A percentile compares a stretch with the other conserved stretches of the same genome.
Conservation (phyloP, 92 coral and sea anemone genomes). For the Pocillopora meandrina region DNA sequence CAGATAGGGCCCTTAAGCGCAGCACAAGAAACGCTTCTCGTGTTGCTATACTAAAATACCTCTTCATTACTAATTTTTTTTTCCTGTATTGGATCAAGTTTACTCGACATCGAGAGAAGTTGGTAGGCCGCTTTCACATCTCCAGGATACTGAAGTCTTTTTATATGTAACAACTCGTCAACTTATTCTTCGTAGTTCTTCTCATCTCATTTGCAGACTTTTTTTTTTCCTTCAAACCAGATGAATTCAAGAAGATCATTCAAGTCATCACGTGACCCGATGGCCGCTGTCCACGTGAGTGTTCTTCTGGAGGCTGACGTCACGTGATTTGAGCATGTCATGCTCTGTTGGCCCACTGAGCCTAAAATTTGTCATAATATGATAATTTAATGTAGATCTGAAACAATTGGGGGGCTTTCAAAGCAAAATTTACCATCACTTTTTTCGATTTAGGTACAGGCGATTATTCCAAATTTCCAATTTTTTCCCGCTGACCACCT, state of each 20-base stretch:
- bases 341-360: slow-evolving; percentile 18
- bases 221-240: background rate
- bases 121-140: background rate
- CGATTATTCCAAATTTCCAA: background rate
- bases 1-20: too few species aligned
- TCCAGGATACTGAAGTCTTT: background rate
- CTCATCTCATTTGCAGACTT: background rate
- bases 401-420: too few species aligned
- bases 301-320: slow-evolving; percentile 26
- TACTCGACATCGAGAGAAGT: background rate
- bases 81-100: background rate
- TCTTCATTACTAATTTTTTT: too few species aligned
- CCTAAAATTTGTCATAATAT: slow-evolving; percentile 24
- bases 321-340: slow-evolving; percentile 65
- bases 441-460: background rate
- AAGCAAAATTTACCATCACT: too few species aligned
- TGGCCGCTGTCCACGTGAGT: slow-evolving; percentile 30
- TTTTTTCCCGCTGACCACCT: background rate
- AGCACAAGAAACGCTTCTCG: too few species aligned
- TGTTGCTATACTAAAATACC: too few species aligned
- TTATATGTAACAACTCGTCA: background rate
- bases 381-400: background rate
- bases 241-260: background rate
- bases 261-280: slow-evolving; percentile 22
- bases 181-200: background rate